phyloP scores from a whole-genome alignment of 2,888 invertebrate species.

The Koerneria pararmatus region DNA sequence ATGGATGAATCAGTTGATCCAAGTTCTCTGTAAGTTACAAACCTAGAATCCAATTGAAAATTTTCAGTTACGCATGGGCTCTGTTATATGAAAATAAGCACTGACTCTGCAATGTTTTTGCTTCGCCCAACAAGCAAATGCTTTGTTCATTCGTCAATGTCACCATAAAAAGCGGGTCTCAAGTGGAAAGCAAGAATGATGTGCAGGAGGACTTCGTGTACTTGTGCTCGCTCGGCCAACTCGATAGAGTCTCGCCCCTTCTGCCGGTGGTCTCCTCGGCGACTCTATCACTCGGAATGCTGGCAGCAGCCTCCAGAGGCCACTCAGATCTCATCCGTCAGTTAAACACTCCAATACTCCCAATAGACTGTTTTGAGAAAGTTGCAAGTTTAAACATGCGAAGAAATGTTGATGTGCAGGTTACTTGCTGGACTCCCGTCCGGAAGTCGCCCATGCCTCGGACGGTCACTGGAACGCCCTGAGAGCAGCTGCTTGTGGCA shows the following conservation, averaged over 20 bases:
- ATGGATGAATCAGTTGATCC: no score
- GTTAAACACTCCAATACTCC: not conserved
- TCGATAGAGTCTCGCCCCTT: slow-evolving; percentile 5
- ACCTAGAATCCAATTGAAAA: no score
- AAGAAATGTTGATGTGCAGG: not conserved
- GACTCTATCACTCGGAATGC: slow-evolving; percentile 22
- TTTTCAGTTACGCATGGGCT: no score
- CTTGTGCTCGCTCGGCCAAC: slow-evolving; percentile 30
- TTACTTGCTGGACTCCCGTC: not conserved
- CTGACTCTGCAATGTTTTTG: no score
- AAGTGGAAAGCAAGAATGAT: not conserved
- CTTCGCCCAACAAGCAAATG: no score
- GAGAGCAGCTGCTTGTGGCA: slow-evolving; percentile 40
- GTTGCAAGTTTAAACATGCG: not conserved
- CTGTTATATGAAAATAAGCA: no score
- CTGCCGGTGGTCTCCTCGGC: slow-evolving; percentile 10
- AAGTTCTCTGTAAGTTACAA: no score
- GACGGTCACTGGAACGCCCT: slow-evolving; percentile 40
- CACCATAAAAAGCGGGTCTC: no score
- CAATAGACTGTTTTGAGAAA: not conserved
- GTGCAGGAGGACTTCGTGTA: slow-evolving; percentile 42
- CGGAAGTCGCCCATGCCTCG: slow-evolving; percentile 13
- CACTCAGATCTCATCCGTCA: slow-evolving; percentile 25
- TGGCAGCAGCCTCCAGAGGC: slow-evolving; percentile 37
- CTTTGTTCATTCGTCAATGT: no score